Evolutionary conservation across 1,140 invertebrate species (phyloP), one percentile per base, ranked within the genome.

Genomic region (Drosophila pachea): DNA sequence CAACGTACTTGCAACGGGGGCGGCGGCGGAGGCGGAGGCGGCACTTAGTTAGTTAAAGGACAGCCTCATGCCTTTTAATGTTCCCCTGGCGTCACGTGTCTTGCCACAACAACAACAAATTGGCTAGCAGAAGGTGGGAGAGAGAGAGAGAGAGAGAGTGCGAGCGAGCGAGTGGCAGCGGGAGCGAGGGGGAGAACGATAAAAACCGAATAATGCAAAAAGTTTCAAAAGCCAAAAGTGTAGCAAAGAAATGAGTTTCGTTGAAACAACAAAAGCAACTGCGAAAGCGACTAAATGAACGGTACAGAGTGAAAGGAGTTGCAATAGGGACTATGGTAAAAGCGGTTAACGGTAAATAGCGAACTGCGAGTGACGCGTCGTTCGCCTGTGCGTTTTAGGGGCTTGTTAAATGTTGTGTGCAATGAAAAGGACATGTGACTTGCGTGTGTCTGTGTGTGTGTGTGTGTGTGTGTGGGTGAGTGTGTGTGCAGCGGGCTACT

Each of bases 71-170:
- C 32, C 68, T 53, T 67, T 59, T 71, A 66, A 49, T 72, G 38
- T 56, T 33, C 38, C 36, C 42, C 60, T 70, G 76, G 72, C 78
- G 72, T 78, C 61, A 78, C 73, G 69, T 76, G 62, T 81, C 68
- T 76, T 71, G 76, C 67, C 66, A 43, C 76, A 82, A 82, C 78
- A 82, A 74, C 78, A 82, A 74, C 81, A 77, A 84, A 86, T 79
- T 59, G 71, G 74, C 78, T 67, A 68, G 33, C 16, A 42, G 50
- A 8, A 66, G 36, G 29, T n/a, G n/a, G n/a, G 38, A 50, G 50
- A 49, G 4, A 35, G 31, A 12, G 14, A 14, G 11, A 35, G 50
- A 52, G 9, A 52, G 36, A 36, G 38, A 40, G 7, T 7, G 49
- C 36, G 63, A 38, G 66, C 35, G 14, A 53, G 38, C 8, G 45